Evolutionary conservation across 1,140 invertebrate genomes (phyloP).

Genomic region (Druon quercuslanigerum): DNA sequence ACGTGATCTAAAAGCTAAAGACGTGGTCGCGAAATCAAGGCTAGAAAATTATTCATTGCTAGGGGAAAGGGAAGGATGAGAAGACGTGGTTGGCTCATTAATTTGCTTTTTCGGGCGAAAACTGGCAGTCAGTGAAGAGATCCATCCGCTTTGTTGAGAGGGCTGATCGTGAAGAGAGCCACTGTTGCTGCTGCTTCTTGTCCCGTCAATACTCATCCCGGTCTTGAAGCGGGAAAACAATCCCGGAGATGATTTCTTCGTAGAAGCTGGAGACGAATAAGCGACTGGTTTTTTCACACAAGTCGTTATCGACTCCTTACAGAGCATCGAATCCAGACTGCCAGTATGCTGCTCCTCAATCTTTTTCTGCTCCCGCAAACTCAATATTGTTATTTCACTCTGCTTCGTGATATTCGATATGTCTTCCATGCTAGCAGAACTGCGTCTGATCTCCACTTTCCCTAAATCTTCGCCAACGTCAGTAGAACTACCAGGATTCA

Average conservation of each 20-base stretch:
- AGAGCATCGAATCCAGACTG: constrained; percentile 71
- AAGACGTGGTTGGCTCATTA: constrained; percentile 49
- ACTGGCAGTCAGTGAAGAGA: constrained; percentile 70
- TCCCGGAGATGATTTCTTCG: constrained; percentile 66
- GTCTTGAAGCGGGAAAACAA: constrained; percentile 71
- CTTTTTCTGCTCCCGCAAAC: constrained; percentile 63
- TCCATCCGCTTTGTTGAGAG: constrained; percentile 66
- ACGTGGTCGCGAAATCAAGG: background rate
- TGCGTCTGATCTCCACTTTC: constrained; percentile 70
- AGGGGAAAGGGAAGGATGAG: constrained; percentile 42
- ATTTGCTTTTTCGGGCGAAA: constrained; percentile 68
- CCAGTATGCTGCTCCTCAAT: constrained; percentile 67
- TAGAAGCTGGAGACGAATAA: constrained; percentile 59
- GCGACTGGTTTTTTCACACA: constrained; percentile 58
- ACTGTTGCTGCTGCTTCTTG: constrained; percentile 67
- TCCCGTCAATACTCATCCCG: constrained; percentile 73
- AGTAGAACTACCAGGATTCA: constrained; percentile 57
- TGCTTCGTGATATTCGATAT: constrained; percentile 73
- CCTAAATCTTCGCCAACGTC: constrained; percentile 57
- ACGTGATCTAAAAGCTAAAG: background rate
- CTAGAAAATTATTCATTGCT: constrained; percentile 47
- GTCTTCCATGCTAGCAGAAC: constrained; percentile 73
- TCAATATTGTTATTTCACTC: constrained; percentile 59
- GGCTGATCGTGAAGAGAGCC: constrained; percentile 69
- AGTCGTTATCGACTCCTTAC: constrained; percentile 60